Evolutionary conservation across 1,140 invertebrate species (phyloP), one percentile per base, ranked within the genome.

Genomic region (Drosophila jambulina): DNA sequence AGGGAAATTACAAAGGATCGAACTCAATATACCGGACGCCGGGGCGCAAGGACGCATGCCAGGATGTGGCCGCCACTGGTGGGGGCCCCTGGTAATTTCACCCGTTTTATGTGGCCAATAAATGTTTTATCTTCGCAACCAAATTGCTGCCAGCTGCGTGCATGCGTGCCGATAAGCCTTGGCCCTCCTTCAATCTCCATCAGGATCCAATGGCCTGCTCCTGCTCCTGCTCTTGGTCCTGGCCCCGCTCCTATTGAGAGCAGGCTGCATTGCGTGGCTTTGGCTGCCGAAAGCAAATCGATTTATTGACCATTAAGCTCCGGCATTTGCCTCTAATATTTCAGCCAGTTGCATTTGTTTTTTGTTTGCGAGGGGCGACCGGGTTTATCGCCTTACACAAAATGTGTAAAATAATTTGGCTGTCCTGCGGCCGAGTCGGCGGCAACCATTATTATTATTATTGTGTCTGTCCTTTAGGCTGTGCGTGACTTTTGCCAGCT

Each of bases 41-140:
- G 53, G 19, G 19, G 21, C 13, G 34, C 40, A 38, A 10, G 29
- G n/a, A 57, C 25, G 19, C 32, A 42, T 32, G 15, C 43, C 75
- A 25, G 53, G 82, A 81, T 80, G 51, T 85, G 61, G 45, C 7
- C 45, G 64, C 60, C 70, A 32, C 53, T 85, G 75, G 64, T 80
- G 43, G 46, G 61, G 77, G 67, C 23, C 17, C 23, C 53, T 78
- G 63, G 75, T 83, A 88, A 88, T 88, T 88, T 87, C 61, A 87
- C 67, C 84, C 84, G 84, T 87, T 87, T 87, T 87, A 88, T 88
- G 80, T 84, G 84, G 77, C 84, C 84, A 87, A 87, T 87, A 88
- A 87, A 87, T 87, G 84, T 79, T 87, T 87, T 87, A 87, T 87
- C 84, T 87, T 75, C 74, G 84, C 78, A 87, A 75, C 84, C 84